Base-by-base conservation (phyloP, 2,113 vertebrate genomes). In the Dicrurus megarhynchus region DNA sequence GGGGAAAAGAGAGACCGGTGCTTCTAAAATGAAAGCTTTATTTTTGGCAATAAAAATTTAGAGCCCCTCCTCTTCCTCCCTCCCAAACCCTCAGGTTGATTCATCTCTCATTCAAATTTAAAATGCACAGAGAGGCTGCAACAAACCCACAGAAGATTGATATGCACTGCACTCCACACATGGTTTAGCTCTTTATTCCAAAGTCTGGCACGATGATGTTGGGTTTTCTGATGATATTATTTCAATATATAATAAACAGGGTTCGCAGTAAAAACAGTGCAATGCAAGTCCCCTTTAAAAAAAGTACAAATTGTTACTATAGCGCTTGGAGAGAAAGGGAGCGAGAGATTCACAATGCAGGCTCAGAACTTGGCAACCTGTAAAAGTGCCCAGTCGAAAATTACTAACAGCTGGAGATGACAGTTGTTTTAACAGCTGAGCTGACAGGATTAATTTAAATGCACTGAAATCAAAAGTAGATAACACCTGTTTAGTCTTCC, bases 381-480 rank as follows among this genome's bases (percentile, higher is more conserved):
- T 99, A 99, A 99, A 99, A 99, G 98, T 99, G 98, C 99, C 99
- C 98, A 99, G 99, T 98, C 97, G 98, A 98, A 99, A 99, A 99
- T 99, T 98, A 99, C 99, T 99, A 99, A 99, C 99, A 99, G 99
- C 99, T 99, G 99, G 99, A 99, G 99, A 98, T 99, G 99, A 99
- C 99, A 99, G 99, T 99, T 99, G 99, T 99, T 99, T 99, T 99
- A 99, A 99, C 99, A 99, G 99, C 99, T 99, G 99, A 99, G 99
- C 99, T 99, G 99, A 99, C 99, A 99, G 99, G 99, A 99, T 99
- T 99, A 99, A 99, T 99, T 99, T 98, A 98, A 99, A 99, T 99
- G 99, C 99, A 99, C 99, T 99, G 99, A 99, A 99, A 99, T 99
- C 99, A 99, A 99, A 99, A 99, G 98, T 98, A 99, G 98, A 97